Conservation (phyloP, 2,113 vertebrate species). For the Pangasianodon hypophthalmus region DNA sequence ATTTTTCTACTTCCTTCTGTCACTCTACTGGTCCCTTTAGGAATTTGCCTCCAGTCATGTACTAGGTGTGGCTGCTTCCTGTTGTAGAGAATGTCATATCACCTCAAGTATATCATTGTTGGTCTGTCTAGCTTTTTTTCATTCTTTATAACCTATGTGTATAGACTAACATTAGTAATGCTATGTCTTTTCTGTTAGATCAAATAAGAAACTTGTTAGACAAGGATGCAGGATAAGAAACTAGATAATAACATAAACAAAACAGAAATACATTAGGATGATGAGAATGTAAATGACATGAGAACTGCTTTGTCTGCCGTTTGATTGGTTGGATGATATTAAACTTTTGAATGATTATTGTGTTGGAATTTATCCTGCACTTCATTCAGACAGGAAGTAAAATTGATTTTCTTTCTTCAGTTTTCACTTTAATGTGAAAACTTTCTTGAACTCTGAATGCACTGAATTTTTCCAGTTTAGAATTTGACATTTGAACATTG, state of each 20-base stretch:
- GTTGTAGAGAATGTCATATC: conserved; percentile 11
- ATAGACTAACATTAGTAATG: neutral
- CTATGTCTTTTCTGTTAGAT: neutral
- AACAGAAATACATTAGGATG: neutral
- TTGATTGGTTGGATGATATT: neutral
- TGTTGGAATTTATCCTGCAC: neutral
- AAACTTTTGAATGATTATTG: neutral
- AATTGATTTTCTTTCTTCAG: neutral
- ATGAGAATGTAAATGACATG: neutral
- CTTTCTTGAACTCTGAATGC: neutral
- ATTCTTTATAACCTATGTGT: neutral
- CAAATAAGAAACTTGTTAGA: neutral
- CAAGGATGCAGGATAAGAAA: neutral
- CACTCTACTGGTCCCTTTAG: conserved; percentile 7
- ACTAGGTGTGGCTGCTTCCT: conserved; percentile 17
- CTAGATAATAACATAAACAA: neutral
- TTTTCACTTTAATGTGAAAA: neutral
- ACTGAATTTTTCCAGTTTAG: neutral
- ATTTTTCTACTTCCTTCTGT: conserved; percentile 39
- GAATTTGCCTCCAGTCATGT: conserved; percentile 29
- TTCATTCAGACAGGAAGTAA: neutral
- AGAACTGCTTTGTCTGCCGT: neutral
- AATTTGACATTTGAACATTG: neutral
- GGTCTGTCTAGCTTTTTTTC: neutral
- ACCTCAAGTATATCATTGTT: neutral